Percentiles rank a stretch among this genome's conserved stretches.
Conservation (phyloP, 2,797 vertebrate species). For the Poecilia picta region DNA sequence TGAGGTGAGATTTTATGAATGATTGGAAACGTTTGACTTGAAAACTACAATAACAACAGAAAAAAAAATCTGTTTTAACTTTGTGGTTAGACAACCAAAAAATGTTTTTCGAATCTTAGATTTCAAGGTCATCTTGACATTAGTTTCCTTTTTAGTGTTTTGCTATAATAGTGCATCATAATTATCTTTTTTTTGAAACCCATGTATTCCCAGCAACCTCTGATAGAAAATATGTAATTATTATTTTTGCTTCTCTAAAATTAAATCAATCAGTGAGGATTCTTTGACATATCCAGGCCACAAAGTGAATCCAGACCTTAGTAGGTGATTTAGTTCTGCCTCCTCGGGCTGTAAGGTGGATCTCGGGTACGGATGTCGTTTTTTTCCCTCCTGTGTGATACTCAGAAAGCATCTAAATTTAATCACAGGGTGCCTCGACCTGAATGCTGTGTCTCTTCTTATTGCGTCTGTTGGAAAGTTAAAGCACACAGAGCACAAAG, state of each 20-base stretch:
- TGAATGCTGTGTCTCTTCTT: conserved; percentile 44
- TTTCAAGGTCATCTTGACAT: background rate
- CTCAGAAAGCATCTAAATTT: conserved; percentile 30
- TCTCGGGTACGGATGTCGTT: conserved; percentile 58
- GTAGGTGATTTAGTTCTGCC: conserved; percentile 15
- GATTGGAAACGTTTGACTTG: conserved; percentile 1
- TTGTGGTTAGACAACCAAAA: background rate
- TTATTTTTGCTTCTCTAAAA: conserved; percentile 10
- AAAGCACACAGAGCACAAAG: background rate
- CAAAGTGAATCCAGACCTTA: conserved; percentile 27
- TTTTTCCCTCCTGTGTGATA: conserved; percentile 32
- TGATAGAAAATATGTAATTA: background rate
- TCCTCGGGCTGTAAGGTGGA: conserved; percentile 24
- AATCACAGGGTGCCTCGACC: conserved; percentile 64
- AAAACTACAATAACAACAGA: background rate
- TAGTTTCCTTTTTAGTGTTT: background rate
- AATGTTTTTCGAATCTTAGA: background rate
- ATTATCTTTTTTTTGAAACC: background rate
- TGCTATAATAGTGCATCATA: background rate
- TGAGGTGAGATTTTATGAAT: background rate
- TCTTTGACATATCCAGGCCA: conserved; percentile 20
- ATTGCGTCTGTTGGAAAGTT: conserved; percentile 20
- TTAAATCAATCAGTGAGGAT: conserved; percentile 25
- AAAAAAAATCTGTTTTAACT: background rate
- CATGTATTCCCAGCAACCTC: background rate